Base-by-base conservation (phyloP, 2,797 vertebrate genomes). In the Heliangelus exortis region DNA sequence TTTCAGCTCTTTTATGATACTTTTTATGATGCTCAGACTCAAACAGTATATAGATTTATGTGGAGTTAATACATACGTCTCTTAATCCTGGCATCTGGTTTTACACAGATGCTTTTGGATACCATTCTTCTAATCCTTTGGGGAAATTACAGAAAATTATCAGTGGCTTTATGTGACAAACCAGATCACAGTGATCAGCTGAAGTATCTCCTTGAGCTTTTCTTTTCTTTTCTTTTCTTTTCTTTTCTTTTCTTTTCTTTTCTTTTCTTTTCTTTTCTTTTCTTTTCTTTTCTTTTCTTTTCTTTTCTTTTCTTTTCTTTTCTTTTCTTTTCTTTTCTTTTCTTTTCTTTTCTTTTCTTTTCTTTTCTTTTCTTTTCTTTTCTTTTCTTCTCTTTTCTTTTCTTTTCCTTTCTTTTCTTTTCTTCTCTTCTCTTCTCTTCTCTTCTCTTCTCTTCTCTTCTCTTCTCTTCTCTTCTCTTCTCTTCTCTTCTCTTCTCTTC, bases 141-240 rank as follows among this genome's bases (percentile, higher is more conserved):
- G 33, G 23, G 23, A 95, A 92, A 91, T 90, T 62, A 68, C 39
- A 78, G 69, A 95, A 93, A 87, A 89, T 87, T 81, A 61, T 8
- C 33, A 80, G 45, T 50, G n/a, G 26, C 15, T 91, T 85, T 65
- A 41, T 82, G 43, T n/a, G 58, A 54, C 34, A 89, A 91, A 26
- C n/a, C 34, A 88, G 43, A 67, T 31, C 59, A 33, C n/a, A n/a
- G 36, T 59, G 22, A 59, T 79, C 68, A 51, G 47, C 20, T 80
- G 25, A 2, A 23, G 36, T 76, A 33, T 63, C 68, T 83, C 66
- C 68, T 47, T 22, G 5, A 21, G 23, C 22, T 48, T 48, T 4
- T 31, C 39, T 57, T 33, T 68, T 50, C 26, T 63, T 7, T 15
- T n/a, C 10, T 48, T 25, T 41, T 22, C 36, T 65, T n/a, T 15